Evolutionary conservation across 2,888 invertebrate species (phyloP).

Genomic region (Hemithea aestivaria): DNA sequence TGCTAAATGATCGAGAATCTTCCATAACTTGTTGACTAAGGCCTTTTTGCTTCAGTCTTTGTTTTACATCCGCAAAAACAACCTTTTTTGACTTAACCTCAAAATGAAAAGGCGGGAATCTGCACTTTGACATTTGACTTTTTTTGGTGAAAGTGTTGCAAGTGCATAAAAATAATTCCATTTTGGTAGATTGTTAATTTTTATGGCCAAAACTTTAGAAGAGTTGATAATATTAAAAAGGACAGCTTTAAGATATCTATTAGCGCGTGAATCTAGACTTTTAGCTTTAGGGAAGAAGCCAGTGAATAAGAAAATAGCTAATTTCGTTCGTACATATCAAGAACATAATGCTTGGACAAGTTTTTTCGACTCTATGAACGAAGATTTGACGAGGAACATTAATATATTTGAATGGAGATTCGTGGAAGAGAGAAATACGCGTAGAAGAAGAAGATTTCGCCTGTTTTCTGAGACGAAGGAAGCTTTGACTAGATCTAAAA

Average conservation of each 20-base stretch:
- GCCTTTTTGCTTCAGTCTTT: constrained; percentile 19
- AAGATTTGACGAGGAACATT: constrained; percentile 60
- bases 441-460: constrained; percentile 31
- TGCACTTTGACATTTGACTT: background rate
- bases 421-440: constrained; percentile 22
- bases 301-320: constrained; percentile 59
- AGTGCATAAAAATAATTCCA: background rate
- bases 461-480: constrained; percentile 40
- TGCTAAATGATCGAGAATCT: constrained; percentile 52
- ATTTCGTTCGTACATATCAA: constrained; percentile 48
- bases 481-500: constrained; percentile 18
- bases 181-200: constrained; percentile 5
- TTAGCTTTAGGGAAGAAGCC: constrained; percentile 55
- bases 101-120: constrained; percentile 1
- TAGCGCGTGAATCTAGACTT: constrained; percentile 55
- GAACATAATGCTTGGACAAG: constrained; percentile 48
- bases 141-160: constrained; percentile 7
- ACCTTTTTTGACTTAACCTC: constrained; percentile 1
- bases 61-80: constrained; percentile 7
- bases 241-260: constrained; percentile 50
- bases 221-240: constrained; percentile 57
- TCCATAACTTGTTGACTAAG: constrained; percentile 28
- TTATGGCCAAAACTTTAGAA: constrained; percentile 62
- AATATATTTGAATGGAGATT: constrained; percentile 50
- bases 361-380: constrained; percentile 55